phyloP scores from a whole-genome alignment of 2,888 invertebrate genomes.

The Apotomis capreana region DNA sequence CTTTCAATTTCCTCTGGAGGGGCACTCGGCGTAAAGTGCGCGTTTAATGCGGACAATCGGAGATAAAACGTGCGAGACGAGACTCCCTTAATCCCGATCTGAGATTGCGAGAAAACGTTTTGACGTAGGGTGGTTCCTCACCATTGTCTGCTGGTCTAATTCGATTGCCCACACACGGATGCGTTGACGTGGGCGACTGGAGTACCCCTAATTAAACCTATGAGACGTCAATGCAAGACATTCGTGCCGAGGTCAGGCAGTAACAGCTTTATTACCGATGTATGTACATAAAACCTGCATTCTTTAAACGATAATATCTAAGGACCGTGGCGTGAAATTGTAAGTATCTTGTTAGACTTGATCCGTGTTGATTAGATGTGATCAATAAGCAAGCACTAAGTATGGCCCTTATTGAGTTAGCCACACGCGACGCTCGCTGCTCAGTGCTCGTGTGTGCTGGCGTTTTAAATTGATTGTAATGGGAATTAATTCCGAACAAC shows the following conservation, averaged over 20 bases:
- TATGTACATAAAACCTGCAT: slow-evolving; percentile 57
- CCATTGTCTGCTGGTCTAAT: slow-evolving; percentile 79
- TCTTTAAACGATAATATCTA: slow-evolving; percentile 51
- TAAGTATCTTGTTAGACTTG: slow-evolving; percentile 43
- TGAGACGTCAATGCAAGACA: slow-evolving; percentile 72
- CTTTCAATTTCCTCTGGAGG: slow-evolving; percentile 83
- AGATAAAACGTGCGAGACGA: slow-evolving; percentile 83
- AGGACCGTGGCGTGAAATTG: slow-evolving; percentile 37
- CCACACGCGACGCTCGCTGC: slow-evolving; percentile 67
- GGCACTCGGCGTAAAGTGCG: slow-evolving; percentile 82
- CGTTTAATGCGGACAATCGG: slow-evolving; percentile 83
- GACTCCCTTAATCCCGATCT: slow-evolving; percentile 83
- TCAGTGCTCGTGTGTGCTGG: slow-evolving; percentile 64
- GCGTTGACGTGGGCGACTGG: slow-evolving; percentile 68
- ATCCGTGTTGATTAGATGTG: slow-evolving; percentile 63
- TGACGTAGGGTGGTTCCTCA: slow-evolving; percentile 80
- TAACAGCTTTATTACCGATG: slow-evolving; percentile 59
- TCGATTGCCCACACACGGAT: slow-evolving; percentile 75
- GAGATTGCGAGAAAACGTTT: slow-evolving; percentile 83
- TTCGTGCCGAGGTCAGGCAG: slow-evolving; percentile 68
- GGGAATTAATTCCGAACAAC: slow-evolving; percentile 72
- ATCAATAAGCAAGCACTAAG: slow-evolving; percentile 58
- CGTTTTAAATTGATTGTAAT: slow-evolving; percentile 81
- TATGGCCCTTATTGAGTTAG: slow-evolving; percentile 70
- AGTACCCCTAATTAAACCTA: slow-evolving; percentile 77